A percentile compares a stretch with the other conserved stretches of the same genome.
Conservation (phyloP, 1,140 invertebrate genomes). For the Akabosia matsudoensis region DNA sequence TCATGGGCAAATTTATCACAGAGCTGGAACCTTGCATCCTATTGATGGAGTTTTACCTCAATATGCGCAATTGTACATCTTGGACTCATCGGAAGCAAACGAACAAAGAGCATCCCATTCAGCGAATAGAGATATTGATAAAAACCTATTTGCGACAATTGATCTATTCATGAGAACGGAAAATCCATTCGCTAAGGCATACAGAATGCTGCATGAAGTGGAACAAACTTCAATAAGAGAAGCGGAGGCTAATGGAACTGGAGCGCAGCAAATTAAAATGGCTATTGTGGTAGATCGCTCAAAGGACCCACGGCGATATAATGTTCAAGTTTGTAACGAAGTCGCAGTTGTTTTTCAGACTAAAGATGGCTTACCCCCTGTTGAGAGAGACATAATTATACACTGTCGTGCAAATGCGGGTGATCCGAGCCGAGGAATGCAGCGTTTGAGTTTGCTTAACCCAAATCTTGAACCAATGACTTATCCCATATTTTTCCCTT, state of each 20-base stretch:
- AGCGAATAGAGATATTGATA: not conserved
- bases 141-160: slow-evolving; percentile 1
- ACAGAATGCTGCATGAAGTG: slow-evolving; percentile 45
- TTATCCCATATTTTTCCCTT: slow-evolving; percentile 14
- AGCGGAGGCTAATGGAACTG: slow-evolving; percentile 18
- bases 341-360: slow-evolving; percentile 44
- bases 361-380: slow-evolving; percentile 35
- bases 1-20: slow-evolving; percentile 50
- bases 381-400: slow-evolving; percentile 27
- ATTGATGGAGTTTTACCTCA: slow-evolving; percentile 17
- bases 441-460: not conserved
- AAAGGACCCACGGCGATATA: slow-evolving; percentile 43
- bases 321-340: slow-evolving; percentile 43
- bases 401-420: not conserved
- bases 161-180: not conserved
- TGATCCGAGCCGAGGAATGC: not conserved
- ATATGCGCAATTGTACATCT: slow-evolving; percentile 48
- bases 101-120: slow-evolving; percentile 4
- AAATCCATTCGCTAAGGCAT: slow-evolving; percentile 42
- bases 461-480: slow-evolving; percentile 14
- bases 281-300: slow-evolving; percentile 24
- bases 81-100: slow-evolving; percentile 30
- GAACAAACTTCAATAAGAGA: slow-evolving; percentile 34
- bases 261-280: slow-evolving; percentile 25
- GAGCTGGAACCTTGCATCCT: slow-evolving; percentile 31